Evolutionary conservation across 2,797 vertebrate species (phyloP).

Genomic region (Distichodus sexfasciatus): DNA sequence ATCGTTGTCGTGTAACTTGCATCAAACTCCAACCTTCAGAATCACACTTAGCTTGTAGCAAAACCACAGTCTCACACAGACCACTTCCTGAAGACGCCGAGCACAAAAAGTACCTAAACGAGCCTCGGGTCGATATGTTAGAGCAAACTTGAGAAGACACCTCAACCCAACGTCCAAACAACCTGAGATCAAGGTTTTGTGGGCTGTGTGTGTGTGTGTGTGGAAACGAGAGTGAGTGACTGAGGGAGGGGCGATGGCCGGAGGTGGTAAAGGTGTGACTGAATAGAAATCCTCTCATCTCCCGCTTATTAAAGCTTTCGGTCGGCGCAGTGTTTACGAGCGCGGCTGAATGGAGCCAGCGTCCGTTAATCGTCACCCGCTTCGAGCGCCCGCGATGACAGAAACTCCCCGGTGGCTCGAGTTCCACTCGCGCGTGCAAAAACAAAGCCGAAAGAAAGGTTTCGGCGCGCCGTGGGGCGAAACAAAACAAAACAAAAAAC

Average conservation of each 20-base stretch:
- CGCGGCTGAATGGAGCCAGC: neutral
- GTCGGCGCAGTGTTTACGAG: neutral
- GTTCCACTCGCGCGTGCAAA: neutral
- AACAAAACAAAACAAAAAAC: too few species aligned
- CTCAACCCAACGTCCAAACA: neutral
- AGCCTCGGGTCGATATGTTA: neutral
- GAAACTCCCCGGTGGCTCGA: neutral
- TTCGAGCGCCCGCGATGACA: neutral
- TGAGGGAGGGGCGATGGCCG: neutral
- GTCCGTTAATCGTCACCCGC: neutral
- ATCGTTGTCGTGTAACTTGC: too few species aligned
- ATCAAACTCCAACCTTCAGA: too few species aligned
- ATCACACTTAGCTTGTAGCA: too few species aligned
- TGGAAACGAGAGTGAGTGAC: neutral
- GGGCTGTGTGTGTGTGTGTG: neutral
- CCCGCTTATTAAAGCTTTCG: neutral
- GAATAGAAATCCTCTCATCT: neutral
- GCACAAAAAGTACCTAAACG: conserved; percentile 35
- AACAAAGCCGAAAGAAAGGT: too few species aligned
- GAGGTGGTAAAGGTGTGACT: neutral
- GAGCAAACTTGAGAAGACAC: conserved; percentile 30
- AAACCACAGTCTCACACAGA: too few species aligned
- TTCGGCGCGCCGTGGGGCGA: too few species aligned
- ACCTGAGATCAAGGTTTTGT: neutral
- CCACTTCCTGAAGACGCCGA: too few species aligned